Conservation (phyloP, 1,140 invertebrate species). For the Lanistes nyassanus region DNA sequence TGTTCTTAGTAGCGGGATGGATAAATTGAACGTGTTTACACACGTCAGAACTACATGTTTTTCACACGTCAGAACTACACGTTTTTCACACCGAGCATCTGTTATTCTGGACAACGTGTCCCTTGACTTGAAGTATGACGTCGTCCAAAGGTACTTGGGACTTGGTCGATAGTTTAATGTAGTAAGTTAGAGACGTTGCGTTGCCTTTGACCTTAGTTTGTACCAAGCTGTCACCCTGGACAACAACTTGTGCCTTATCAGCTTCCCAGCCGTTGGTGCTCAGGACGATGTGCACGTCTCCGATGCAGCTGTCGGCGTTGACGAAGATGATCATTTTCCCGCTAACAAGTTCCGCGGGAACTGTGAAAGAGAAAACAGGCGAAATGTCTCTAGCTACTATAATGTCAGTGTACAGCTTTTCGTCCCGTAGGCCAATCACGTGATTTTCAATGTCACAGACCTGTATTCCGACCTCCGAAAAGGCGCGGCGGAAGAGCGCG, state of each 20-base stretch:
- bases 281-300: slow-evolving; percentile 1
- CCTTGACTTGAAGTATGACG: neutral
- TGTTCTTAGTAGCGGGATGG: no score
- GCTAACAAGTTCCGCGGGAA: neutral
- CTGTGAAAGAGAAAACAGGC: slow-evolving; percentile 10
- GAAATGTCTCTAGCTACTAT: slow-evolving; percentile 12
- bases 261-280: neutral
- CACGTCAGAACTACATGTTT: no score
- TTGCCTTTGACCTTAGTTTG: neutral
- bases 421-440: slow-evolving; percentile 16
- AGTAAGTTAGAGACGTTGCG: neutral
- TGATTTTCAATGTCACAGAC: slow-evolving; percentile 32
- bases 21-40: no score
- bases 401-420: slow-evolving; percentile 13
- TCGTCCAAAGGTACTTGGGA: neutral
- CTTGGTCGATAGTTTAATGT: slow-evolving; percentile 1
- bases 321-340: neutral
- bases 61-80: no score
- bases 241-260: neutral
- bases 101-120: no score
- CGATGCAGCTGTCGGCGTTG: slow-evolving; percentile 4
- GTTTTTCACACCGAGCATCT: no score
- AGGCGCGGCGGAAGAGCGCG: slow-evolving; percentile 13
- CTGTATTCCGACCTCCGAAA: slow-evolving; percentile 35
- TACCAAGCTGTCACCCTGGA: neutral